Evolutionary conservation across 2,888 invertebrate species (phyloP).

Genomic region (Pristionchus entomophagus): DNA sequence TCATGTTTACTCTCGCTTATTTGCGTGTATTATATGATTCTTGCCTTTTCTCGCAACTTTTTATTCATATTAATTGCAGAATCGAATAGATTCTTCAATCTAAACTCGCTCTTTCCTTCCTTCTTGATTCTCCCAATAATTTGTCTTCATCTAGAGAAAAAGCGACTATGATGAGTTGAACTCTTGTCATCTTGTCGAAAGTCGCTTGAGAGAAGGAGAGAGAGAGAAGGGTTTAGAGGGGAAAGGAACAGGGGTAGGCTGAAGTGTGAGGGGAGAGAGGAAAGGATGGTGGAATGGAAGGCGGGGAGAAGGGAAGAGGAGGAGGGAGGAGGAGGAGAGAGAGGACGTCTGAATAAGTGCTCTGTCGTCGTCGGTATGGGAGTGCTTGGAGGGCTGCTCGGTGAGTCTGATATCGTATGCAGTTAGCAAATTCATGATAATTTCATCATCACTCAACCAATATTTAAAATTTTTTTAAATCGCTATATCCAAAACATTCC

Average conservation of each 20-base stretch:
- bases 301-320: too few species aligned
- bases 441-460: neutral
- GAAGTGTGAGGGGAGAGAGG: neutral
- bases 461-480: neutral
- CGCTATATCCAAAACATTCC: neutral
- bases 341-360: neutral
- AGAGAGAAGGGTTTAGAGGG: neutral
- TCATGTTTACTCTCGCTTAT: neutral
- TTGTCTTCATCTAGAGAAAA: neutral
- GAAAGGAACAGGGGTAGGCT: neutral
- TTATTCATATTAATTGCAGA: neutral
- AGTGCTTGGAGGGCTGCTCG: neutral
- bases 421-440: too few species aligned
- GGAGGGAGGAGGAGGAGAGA: neutral
- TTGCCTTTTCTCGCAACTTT: neutral
- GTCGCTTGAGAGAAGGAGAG: neutral
- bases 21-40: neutral
- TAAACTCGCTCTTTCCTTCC: neutral
- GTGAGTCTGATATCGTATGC: neutral
- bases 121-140: neutral
- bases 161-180: neutral
- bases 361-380: neutral
- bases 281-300: neutral
- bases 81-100: too few species aligned
- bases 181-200: neutral